These are phyloP conservation scores for Drosophila buzzatii DNA, from an alignment of 2,888 invertebrate species.

Conservation along the genomic window DNA sequence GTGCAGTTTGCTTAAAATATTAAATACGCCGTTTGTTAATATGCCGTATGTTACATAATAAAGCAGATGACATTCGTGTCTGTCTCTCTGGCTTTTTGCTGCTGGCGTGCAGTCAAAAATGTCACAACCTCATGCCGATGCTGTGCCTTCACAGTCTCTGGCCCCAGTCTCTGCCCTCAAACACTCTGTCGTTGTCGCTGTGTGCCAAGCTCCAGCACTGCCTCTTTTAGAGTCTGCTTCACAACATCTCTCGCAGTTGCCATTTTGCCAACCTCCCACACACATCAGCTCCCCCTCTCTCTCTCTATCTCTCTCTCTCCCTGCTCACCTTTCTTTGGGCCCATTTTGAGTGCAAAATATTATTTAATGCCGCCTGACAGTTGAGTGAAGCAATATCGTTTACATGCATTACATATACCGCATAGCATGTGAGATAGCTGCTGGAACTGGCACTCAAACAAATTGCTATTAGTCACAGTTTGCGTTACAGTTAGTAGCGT, in stretches of 20 bases:
- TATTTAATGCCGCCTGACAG: constrained; percentile 78
- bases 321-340: constrained; percentile 3
- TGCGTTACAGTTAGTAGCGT: constrained; percentile 15
- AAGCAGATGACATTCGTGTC: constrained; percentile 25
- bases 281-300: neutral
- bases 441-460: constrained; percentile 61
- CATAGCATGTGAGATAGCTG: neutral
- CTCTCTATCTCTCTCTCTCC: neutral
- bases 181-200: neutral
- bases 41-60: constrained; percentile 45
- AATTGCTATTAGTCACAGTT: constrained; percentile 68
- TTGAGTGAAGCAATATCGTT: constrained; percentile 78
- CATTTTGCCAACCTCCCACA: no score
- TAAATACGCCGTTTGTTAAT: constrained; percentile 53
- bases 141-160: constrained; percentile 13
- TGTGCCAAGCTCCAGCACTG: neutral
- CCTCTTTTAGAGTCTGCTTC: neutral
- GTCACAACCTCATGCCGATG: constrained; percentile 62
- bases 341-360: constrained; percentile 67
- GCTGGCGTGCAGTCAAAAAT: constrained; percentile 75
- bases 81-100: constrained; percentile 32
- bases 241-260: neutral
- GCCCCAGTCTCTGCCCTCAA: neutral
- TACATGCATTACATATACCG: constrained; percentile 72
- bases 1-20: constrained; percentile 58